Evolutionary conservation across 2,113 vertebrate genomes (phyloP), one percentile per base, ranked within the genome.

Genomic region (Phrynosoma platyrhinos): DNA sequence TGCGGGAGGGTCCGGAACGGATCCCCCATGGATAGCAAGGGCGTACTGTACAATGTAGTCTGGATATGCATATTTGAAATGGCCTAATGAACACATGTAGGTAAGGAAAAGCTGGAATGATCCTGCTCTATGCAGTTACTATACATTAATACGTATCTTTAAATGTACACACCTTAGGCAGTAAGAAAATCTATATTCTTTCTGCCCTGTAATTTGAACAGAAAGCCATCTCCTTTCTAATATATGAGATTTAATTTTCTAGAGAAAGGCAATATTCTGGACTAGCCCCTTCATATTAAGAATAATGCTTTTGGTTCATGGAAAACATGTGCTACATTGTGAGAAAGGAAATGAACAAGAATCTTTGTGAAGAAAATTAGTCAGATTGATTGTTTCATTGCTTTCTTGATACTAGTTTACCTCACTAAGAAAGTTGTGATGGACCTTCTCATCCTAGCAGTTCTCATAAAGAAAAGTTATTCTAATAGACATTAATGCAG

Each of bases 151-250:
- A 75, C 58, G 18, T 27, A 85, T 9, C 40, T 27, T 77, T 40
- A 76, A 85, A 84, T 9, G 62, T 66, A 47, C 47, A 47, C 47
- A 47, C 47, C 47, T 47, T 47, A 47, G 47, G 47, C 47, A 47
- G 47, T 47, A 47, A 6, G 40, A 66, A 64, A 82, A 82, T n/a
- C 21, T 82, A 40, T n/a, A 90, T 85, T 55, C 92, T 69, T 27
- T 88, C 75, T 23, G 0, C 0, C 30, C 47, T 83, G 32, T 90
- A 69, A 79, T 62, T 18, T 16, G 58, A 62, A 62, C 58, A 16
- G 58, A 62, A 16, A 62, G 18, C 14, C 58, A 62, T 62, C 58
- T 62, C 58, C 58, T 16, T 62, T 62, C 58, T 62, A 62, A 62
- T 62, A 25, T 27, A 47, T 47, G 2, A 47, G 27, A 30, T 42